phyloP scores from a whole-genome alignment of 2,888 invertebrate species.

The Zhengitettix transpicula region DNA sequence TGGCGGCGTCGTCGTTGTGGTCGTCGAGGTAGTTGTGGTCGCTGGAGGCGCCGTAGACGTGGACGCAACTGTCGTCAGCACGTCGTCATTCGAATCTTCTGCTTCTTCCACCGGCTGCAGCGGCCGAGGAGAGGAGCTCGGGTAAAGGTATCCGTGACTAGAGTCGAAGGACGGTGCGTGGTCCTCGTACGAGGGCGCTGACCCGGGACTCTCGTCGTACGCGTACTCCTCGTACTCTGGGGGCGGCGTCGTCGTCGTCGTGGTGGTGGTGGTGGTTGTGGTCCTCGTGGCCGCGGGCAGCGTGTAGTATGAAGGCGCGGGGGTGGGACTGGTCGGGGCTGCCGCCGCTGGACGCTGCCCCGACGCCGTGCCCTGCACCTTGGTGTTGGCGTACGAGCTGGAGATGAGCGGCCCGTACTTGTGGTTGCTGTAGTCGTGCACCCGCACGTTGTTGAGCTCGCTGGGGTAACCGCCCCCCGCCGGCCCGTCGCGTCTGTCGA shows the following conservation, averaged over 20 bases:
- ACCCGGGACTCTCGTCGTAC: slow-evolving; percentile 14
- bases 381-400: slow-evolving; percentile 53
- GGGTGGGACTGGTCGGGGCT: slow-evolving; percentile 8
- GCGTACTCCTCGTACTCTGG: slow-evolving; percentile 20
- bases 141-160: background rate
- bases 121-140: background rate
- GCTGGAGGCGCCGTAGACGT: slow-evolving; percentile 4
- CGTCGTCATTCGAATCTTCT: background rate
- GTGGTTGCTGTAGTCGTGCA: slow-evolving; percentile 4
- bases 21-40: slow-evolving; percentile 13
- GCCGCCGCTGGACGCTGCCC: slow-evolving; percentile 7
- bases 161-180: background rate
- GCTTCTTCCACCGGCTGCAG: background rate
- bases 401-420: slow-evolving; percentile 41
- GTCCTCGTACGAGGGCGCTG: slow-evolving; percentile 11
- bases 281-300: slow-evolving; percentile 13
- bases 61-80: background rate
- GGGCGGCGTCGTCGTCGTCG: slow-evolving; percentile 17
- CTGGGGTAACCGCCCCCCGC: background rate
- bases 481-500: slow-evolving; percentile 36
- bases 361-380: slow-evolving; percentile 38
- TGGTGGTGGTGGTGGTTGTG: slow-evolving; percentile 13
- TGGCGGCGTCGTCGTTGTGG: slow-evolving; percentile 17
- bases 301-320: slow-evolving; percentile 15
- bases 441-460: slow-evolving; percentile 7